A percentile compares a stretch with the other conserved stretches of the same genome.
phyloP scores from a whole-genome alignment of 2,888 invertebrate genomes.

The Ecdyonurus torrentis region DNA sequence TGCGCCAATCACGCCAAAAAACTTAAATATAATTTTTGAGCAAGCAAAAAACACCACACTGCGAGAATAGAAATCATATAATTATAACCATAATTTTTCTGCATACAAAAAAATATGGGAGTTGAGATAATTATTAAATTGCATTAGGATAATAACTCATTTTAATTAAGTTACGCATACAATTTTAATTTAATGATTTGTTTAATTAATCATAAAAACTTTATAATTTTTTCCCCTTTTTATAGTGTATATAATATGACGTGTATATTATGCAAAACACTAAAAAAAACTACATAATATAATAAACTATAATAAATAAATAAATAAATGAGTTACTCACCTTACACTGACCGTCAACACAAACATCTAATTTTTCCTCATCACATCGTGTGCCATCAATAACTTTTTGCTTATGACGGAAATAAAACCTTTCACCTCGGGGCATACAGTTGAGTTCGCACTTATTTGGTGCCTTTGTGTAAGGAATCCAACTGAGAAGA shows the following conservation, averaged over 20 bases:
- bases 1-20: too few relatives aligned
- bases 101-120: too few relatives aligned
- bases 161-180: too few relatives aligned
- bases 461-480: conserved; percentile 69
- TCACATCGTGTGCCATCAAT: conserved; percentile 71
- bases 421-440: conserved; percentile 77
- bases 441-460: conserved; percentile 97
- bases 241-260: not conserved
- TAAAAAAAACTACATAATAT: conserved; percentile 3
- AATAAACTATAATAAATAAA: not conserved
- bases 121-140: too few relatives aligned
- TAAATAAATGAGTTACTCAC: conserved; percentile 39
- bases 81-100: too few relatives aligned
- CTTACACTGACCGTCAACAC: conserved; percentile 87
- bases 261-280: not conserved
- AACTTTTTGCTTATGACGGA: conserved; percentile 63
- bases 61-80: too few relatives aligned
- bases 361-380: conserved; percentile 72
- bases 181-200: too few relatives aligned
- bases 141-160: too few relatives aligned
- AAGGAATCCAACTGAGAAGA: conserved; percentile 68
- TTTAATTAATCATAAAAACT: too few relatives aligned
- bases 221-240: too few relatives aligned
- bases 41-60: too few relatives aligned
- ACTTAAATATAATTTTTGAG: too few relatives aligned